phyloP scores from a whole-genome alignment of 2,888 invertebrate genomes.

The Anticlea derivata region DNA sequence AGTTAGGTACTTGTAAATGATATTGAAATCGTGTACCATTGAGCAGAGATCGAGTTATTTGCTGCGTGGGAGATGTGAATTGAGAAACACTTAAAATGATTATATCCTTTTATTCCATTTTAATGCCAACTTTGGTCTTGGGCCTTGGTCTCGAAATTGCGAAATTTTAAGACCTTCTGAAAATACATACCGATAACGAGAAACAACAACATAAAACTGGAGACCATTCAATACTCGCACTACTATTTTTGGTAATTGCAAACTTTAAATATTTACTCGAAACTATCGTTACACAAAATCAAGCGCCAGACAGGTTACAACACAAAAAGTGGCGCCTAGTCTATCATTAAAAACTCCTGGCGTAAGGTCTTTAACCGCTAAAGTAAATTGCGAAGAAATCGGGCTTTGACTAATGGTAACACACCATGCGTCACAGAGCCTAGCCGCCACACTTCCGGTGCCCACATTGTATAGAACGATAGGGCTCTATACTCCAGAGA shows the following conservation, averaged over 20 bases:
- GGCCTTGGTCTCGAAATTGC: neutral
- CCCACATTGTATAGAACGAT: constrained; percentile 8
- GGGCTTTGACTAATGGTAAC: constrained; percentile 14
- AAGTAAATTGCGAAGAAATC: constrained; percentile 5
- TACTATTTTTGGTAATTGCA: too few relatives aligned
- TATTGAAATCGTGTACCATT: constrained; percentile 11
- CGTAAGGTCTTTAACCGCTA: constrained; percentile 7
- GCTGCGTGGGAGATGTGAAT: constrained; percentile 1
- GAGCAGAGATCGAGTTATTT: neutral
- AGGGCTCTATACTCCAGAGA: neutral
- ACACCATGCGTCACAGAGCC: constrained; percentile 17
- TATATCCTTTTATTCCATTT: neutral
- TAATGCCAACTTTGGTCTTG: neutral
- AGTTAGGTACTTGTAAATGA: constrained; percentile 7
- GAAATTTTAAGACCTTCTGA: neutral
- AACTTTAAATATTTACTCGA: too few relatives aligned
- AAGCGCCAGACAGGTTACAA: neutral
- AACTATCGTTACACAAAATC: neutral
- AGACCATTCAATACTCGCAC: too few relatives aligned
- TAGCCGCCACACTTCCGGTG: constrained; percentile 19
- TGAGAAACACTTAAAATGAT: neutral
- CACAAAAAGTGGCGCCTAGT: constrained; percentile 12
- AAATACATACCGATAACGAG: neutral
- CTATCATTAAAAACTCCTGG: constrained; percentile 3
- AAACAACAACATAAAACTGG: neutral